A percentile compares a stretch with the other conserved stretches of the same genome.
Evolutionary conservation across 2,888 invertebrate genomes (phyloP).

Genomic region (Cataglyphis rosenhaueri): DNA sequence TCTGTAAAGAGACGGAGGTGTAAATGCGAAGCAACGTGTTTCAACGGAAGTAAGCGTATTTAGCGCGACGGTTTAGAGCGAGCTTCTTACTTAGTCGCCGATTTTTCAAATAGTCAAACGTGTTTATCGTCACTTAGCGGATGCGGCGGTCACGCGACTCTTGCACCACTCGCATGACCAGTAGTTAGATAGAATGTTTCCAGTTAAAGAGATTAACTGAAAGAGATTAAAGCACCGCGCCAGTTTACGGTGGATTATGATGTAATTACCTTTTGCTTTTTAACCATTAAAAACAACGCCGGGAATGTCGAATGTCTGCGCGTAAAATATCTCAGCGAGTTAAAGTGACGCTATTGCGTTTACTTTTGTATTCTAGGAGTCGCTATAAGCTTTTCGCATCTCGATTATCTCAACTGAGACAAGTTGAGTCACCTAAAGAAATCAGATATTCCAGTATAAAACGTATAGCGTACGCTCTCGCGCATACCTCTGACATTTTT

Average conservation of each 20-base stretch:
- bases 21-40: not conserved
- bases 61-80: constrained; percentile 32
- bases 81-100: constrained; percentile 4
- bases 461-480: not conserved
- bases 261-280: constrained; percentile 36
- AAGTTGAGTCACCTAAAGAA: not conserved
- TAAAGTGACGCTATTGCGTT: constrained; percentile 11
- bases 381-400: not conserved
- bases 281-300: not conserved
- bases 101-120: constrained; percentile 36
- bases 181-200: constrained; percentile 20
- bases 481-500: constrained; percentile 43
- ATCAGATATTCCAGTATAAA: not conserved
- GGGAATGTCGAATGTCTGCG: not conserved
- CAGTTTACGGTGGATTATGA: constrained; percentile 41
- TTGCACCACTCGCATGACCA: constrained; percentile 20
- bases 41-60: constrained; percentile 15
- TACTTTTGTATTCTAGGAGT: not conserved
- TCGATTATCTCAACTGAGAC: not conserved
- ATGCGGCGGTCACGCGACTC: constrained; percentile 32
- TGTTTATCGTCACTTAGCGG: constrained; percentile 36
- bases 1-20: not conserved
- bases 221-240: constrained; percentile 36
- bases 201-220: constrained; percentile 35
- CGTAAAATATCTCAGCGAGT: not conserved